Conservation (phyloP, 2,797 vertebrate genomes). For the Falco naumanni region DNA sequence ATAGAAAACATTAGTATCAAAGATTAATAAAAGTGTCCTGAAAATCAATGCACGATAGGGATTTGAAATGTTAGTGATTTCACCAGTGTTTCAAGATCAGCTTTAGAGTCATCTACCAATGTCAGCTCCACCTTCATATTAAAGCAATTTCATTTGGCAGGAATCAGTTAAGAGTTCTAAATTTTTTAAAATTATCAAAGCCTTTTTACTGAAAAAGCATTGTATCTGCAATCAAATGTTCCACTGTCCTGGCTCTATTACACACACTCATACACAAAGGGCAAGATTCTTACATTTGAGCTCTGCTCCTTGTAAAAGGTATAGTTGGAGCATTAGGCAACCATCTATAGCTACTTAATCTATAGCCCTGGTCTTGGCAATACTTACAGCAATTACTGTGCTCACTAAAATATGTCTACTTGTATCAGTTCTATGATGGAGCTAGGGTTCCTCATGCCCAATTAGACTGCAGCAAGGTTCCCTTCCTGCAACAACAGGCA, state of each 20-base stretch:
- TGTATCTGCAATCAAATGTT: neutral
- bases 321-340: neutral
- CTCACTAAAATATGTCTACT: neutral
- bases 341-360: neutral
- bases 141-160: neutral
- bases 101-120: neutral
- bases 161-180: neutral
- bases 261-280: neutral
- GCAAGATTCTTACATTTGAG: neutral
- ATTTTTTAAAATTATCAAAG: neutral
- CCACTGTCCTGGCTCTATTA: neutral
- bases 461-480: neutral
- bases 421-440: neutral
- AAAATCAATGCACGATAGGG: neutral
- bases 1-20: neutral
- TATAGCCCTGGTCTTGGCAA: neutral
- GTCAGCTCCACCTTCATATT: neutral
- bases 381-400: neutral
- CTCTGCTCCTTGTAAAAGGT: neutral
- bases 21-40: constrained; percentile 23
- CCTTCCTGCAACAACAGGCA: neutral
- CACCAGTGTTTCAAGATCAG: neutral
- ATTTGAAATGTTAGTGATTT: constrained; percentile 13
- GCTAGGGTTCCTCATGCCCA: neutral
- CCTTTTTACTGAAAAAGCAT: neutral